Conservation (phyloP, 2,797 vertebrate species). For the Varecia variegata region DNA sequence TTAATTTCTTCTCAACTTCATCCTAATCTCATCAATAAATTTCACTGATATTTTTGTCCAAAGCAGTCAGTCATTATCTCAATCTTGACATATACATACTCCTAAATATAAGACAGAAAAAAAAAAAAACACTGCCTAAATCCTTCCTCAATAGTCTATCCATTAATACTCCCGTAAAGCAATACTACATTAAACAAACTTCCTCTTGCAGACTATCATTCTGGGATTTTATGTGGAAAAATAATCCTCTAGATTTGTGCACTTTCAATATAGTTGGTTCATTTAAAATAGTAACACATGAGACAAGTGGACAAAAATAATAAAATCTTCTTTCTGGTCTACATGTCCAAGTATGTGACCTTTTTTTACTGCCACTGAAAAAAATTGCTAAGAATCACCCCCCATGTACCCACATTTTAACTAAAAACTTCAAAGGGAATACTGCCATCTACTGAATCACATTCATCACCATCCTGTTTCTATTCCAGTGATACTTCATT, state of each 20-base stretch:
- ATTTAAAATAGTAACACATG: constrained; percentile 37
- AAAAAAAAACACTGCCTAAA: background rate
- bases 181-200: constrained; percentile 16
- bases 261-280: background rate
- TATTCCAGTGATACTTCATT: background rate
- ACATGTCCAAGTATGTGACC: background rate
- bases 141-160: background rate
- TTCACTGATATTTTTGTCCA: constrained; percentile 38
- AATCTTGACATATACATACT: background rate
- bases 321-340: constrained; percentile 33
- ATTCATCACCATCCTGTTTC: constrained; percentile 14
- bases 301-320: constrained; percentile 40
- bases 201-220: background rate
- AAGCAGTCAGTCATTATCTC: constrained; percentile 32
- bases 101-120: background rate
- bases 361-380: constrained; percentile 5
- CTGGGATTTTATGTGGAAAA: constrained; percentile 36
- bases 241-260: background rate
- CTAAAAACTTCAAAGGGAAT: constrained; percentile 66
- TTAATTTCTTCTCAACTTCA: constrained; percentile 39
- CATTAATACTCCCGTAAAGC: background rate
- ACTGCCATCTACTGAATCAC: constrained; percentile 75
- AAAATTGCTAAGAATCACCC: constrained; percentile 32
- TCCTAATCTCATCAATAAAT: constrained; percentile 53
- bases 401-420: constrained; percentile 29